Percentiles rank a stretch among this genome's conserved stretches.
These are phyloP conservation scores for Pantherophis alleghaniensis DNA, from an alignment of 2,797 vertebrate genomes.

Conservation along the genomic window DNA sequence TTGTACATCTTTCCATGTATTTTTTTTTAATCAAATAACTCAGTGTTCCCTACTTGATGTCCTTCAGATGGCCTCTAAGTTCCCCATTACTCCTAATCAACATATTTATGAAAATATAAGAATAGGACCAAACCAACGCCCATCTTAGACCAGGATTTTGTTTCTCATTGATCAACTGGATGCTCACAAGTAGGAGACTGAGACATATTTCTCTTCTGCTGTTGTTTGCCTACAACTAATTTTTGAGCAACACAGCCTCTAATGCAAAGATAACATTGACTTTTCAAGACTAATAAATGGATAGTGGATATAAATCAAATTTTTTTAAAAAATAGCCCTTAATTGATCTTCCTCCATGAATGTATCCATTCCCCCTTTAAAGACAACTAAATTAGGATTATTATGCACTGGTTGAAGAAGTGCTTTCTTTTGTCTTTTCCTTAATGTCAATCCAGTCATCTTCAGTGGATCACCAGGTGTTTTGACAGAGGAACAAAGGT, in stretches of 20 bases:
- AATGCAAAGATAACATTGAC: neutral
- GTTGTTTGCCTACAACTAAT: neutral
- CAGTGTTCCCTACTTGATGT: neutral
- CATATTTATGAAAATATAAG: neutral
- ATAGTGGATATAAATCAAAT: too few relatives aligned
- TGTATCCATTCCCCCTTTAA: neutral
- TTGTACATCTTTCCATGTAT: neutral
- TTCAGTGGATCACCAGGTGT: neutral
- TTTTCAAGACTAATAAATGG: neutral
- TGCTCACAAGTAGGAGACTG: neutral
- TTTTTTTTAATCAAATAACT: neutral
- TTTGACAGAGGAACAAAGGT: neutral
- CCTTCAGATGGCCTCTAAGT: neutral
- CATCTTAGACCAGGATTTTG: neutral
- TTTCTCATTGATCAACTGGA: neutral
- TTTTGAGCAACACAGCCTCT: neutral
- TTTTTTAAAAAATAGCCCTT: too few relatives aligned
- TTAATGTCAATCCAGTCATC: neutral
- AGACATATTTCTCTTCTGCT: neutral
- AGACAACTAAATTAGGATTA: neutral
- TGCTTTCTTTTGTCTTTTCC: neutral
- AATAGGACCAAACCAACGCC: neutral
- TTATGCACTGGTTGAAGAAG: neutral
- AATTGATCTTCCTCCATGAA: neutral
- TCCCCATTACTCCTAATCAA: neutral